phyloP scores from a whole-genome alignment of 2,113 vertebrate genomes.

The Salvelinus fontinalis region DNA sequence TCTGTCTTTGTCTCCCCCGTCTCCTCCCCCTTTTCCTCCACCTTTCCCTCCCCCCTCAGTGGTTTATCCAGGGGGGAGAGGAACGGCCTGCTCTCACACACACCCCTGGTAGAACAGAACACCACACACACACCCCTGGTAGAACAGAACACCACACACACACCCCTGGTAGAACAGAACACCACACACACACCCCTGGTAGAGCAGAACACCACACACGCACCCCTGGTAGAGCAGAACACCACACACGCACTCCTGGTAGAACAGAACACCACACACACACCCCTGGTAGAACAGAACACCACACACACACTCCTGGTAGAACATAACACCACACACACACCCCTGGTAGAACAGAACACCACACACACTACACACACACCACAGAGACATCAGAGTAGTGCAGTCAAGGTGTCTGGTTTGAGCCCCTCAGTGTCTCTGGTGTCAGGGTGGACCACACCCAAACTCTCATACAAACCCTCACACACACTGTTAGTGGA shows the following conservation, averaged over 20 bases:
- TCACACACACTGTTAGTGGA: conserved; percentile 8
- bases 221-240: no score
- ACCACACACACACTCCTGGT: no score
- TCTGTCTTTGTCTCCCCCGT: background rate
- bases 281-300: no score
- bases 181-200: no score
- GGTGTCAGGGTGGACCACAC: conserved; percentile 7
- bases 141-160: no score
- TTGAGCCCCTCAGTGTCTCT: conserved; percentile 19
- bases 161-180: no score
- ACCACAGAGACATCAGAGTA: background rate
- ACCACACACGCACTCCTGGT: background rate
- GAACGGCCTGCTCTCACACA: conserved; percentile 19
- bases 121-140: no score
- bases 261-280: no score
- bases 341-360: no score
- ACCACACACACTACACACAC: background rate
- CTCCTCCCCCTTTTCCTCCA: conserved; percentile 59
- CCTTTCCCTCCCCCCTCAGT: conserved; percentile 54
- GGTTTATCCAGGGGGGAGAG: conserved; percentile 33
- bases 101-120: no score
- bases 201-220: no score
- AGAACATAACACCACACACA: no score
- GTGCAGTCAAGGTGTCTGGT: background rate
- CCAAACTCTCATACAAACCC: background rate